These are phyloP conservation scores for Priocnemis perturbator DNA, from an alignment of 2,888 invertebrate genomes.

Conservation along the genomic window DNA sequence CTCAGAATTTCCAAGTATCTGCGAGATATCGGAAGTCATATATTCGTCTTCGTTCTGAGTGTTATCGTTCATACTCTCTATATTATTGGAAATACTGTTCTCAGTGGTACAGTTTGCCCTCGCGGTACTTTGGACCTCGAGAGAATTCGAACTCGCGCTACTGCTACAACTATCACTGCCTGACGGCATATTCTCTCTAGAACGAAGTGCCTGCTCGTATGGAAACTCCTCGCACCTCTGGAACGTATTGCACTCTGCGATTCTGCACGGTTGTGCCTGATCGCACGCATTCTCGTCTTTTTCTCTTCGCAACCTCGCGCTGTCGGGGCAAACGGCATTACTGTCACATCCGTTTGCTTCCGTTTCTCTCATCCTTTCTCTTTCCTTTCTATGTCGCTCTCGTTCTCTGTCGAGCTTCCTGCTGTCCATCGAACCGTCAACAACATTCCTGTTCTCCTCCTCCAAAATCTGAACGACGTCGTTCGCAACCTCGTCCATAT, in stretches of 20 bases:
- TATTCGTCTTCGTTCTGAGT: conserved; percentile 48
- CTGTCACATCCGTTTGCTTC: conserved; percentile 36
- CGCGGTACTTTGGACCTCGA: neutral
- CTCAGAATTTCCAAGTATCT: conserved; percentile 71
- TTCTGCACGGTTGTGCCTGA: too few species aligned
- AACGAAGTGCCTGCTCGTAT: conserved; percentile 30
- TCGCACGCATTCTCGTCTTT: conserved; percentile 18
- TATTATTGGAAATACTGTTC: conserved; percentile 1
- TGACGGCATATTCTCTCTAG: conserved; percentile 11
- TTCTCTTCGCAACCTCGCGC: conserved; percentile 38
- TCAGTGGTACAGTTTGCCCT: neutral
- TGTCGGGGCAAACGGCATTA: conserved; percentile 32
- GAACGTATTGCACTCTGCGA: conserved; percentile 1
- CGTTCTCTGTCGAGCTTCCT: neutral
- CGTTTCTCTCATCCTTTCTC: conserved; percentile 20
- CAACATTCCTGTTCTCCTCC: conserved; percentile 37
- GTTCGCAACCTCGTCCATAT: conserved; percentile 72
- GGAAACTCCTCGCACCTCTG: conserved; percentile 7
- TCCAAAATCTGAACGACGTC: conserved; percentile 68
- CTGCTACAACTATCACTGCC: conserved; percentile 16
- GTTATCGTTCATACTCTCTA: conserved; percentile 4
- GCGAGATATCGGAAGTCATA: conserved; percentile 59
- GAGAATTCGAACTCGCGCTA: conserved; percentile 2
- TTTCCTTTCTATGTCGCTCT: neutral
- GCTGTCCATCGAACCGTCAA: neutral